Conservation (phyloP, 2,797 vertebrate genomes). For the Macrochelys suwanniensis region DNA sequence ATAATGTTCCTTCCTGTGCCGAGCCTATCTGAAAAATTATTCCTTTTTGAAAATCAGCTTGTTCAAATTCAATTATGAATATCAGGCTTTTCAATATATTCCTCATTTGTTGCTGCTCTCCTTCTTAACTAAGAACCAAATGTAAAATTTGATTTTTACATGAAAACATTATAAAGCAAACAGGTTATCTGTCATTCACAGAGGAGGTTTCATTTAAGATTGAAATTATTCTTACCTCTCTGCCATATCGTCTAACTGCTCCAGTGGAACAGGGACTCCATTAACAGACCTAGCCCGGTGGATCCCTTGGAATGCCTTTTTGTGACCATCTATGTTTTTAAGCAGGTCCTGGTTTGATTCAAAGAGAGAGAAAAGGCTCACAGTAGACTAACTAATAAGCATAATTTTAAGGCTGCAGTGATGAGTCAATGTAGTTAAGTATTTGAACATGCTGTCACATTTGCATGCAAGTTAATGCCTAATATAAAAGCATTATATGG, state of each 20-base stretch:
- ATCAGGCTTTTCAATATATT: slow-evolving; percentile 28
- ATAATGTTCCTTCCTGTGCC: slow-evolving; percentile 74
- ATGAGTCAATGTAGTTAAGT: slow-evolving; percentile 82
- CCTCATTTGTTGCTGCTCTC: background rate
- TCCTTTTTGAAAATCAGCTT: slow-evolving; percentile 22
- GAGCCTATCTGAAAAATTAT: slow-evolving; percentile 56
- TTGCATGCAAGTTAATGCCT: slow-evolving; percentile 58
- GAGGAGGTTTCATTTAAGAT: slow-evolving; percentile 27
- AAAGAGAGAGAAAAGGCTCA: slow-evolving; percentile 70
- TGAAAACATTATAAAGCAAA: slow-evolving; percentile 31
- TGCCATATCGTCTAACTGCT: slow-evolving; percentile 97
- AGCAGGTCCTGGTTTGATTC: slow-evolving; percentile 89
- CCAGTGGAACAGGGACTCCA: slow-evolving; percentile 93
- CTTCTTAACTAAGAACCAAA: slow-evolving; percentile 24
- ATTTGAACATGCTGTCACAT: slow-evolving; percentile 69
- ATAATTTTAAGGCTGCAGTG: slow-evolving; percentile 74
- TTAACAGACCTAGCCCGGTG: slow-evolving; percentile 94
- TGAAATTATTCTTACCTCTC: slow-evolving; percentile 88
- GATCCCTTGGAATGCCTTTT: slow-evolving; percentile 95
- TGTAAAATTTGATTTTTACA: slow-evolving; percentile 1
- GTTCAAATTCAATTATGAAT: slow-evolving; percentile 44
- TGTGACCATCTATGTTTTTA: slow-evolving; percentile 93
- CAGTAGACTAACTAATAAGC: slow-evolving; percentile 77
- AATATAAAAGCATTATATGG: slow-evolving; percentile 39
- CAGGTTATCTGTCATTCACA: slow-evolving; percentile 24